phyloP scores from a whole-genome alignment of 1,140 invertebrate species.

The Brachionus manjavacas region DNA sequence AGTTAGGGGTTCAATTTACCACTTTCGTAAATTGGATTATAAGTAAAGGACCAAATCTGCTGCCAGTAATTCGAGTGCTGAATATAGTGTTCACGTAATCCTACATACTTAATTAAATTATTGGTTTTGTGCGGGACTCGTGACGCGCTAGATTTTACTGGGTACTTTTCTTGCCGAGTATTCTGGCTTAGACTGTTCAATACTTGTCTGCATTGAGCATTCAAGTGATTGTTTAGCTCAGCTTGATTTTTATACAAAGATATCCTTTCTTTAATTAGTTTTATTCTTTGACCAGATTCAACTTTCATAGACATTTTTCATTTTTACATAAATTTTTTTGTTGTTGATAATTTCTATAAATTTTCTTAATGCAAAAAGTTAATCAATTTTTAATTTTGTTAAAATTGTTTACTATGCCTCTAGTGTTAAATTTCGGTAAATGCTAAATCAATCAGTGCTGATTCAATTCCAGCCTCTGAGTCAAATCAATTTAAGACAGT shows the following conservation, averaged over 20 bases:
- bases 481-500: neutral
- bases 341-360: neutral
- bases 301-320: conserved; percentile 17
- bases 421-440: neutral
- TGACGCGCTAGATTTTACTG: neutral
- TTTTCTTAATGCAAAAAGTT: neutral
- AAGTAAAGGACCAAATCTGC: conserved; percentile 9
- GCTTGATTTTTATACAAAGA: neutral
- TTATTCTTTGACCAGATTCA: neutral
- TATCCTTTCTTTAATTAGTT: neutral
- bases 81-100: neutral
- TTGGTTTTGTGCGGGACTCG: neutral
- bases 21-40: conserved; percentile 21
- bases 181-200: neutral
- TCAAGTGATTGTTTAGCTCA: neutral
- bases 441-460: neutral
- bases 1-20: neutral
- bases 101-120: neutral
- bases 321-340: neutral
- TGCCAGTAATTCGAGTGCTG: conserved; percentile 24
- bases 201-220: conserved; percentile 9
- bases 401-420: neutral
- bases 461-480: neutral
- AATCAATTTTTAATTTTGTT: neutral
- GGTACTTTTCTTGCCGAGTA: neutral